phyloP scores from a whole-genome alignment of 2,113 vertebrate species.

The Ceratotherium simum region DNA sequence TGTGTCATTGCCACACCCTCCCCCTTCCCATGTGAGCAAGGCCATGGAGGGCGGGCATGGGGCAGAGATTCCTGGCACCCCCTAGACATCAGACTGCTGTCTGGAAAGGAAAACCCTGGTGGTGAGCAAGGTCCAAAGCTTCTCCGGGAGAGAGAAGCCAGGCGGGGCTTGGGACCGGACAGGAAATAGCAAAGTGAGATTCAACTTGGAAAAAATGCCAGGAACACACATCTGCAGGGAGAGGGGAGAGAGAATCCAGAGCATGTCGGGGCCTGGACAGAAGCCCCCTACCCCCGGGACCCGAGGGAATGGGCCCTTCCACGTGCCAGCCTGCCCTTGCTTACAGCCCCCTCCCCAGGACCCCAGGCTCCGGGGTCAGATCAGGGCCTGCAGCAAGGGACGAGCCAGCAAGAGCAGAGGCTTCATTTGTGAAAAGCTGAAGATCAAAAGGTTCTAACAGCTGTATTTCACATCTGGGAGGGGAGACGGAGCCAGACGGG shows the following conservation, averaged over 20 bases:
- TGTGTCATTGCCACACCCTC: not conserved
- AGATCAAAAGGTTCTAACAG: slow-evolving; percentile 62
- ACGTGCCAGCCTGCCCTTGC: not conserved
- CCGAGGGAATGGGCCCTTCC: not conserved
- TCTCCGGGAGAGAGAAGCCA: not conserved
- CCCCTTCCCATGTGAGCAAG: not conserved
- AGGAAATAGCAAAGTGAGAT: slow-evolving; percentile 76
- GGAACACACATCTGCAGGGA: slow-evolving; percentile 70
- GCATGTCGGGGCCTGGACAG: not conserved
- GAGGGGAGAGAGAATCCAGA: slow-evolving; percentile 8
- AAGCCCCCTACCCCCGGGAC: not conserved
- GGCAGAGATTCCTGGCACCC: not conserved
- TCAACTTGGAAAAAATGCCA: slow-evolving; percentile 65
- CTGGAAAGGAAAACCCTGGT: slow-evolving; percentile 53
- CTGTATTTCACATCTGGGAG: slow-evolving; percentile 73
- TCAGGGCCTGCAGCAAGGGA: not conserved
- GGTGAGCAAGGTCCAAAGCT: slow-evolving; percentile 36
- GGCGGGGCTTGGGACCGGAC: not conserved
- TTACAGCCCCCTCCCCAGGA: not conserved
- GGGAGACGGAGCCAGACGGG: slow-evolving; percentile 32
- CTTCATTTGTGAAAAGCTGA: slow-evolving; percentile 2
- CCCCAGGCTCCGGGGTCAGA: not conserved
- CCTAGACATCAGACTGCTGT: not conserved
- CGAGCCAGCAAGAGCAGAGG: not conserved
- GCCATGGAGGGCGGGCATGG: not conserved